Evolutionary conservation across 2,797 vertebrate genomes (phyloP).

Genomic region (Pampus argenteus): DNA sequence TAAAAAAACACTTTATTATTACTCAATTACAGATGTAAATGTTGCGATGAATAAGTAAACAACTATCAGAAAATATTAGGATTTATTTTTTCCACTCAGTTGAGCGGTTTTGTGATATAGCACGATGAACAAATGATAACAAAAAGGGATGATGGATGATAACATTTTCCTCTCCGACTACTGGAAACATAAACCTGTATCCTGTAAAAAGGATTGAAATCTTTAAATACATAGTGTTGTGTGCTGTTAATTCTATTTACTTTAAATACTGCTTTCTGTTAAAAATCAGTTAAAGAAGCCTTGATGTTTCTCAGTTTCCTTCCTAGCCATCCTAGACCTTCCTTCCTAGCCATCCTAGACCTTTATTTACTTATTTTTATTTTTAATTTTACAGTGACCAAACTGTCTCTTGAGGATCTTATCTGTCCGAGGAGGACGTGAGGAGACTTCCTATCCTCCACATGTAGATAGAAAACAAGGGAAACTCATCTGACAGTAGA

Average conservation of each 20-base stretch:
- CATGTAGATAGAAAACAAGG: slow-evolving; percentile 89
- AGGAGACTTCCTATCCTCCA: slow-evolving; percentile 88
- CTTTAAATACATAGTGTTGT: neutral
- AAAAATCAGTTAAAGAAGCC: neutral
- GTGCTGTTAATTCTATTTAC: neutral
- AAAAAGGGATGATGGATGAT: neutral
- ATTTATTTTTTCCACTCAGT: slow-evolving; percentile 2
- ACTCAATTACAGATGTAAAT: slow-evolving; percentile 10
- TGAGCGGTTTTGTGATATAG: neutral
- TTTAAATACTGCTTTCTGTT: neutral
- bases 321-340: no score
- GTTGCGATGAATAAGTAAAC: neutral
- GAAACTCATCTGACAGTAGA: slow-evolving; percentile 88
- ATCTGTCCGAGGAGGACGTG: slow-evolving; percentile 42
- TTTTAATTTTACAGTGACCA: no score
- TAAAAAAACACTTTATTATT: neutral
- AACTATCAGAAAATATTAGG: neutral
- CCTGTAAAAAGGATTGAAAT: neutral
- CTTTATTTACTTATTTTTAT: no score
- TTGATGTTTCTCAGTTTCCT: neutral
- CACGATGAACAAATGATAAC: neutral
- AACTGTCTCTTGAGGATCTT: neutral
- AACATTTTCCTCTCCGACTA: neutral
- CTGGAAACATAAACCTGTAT: neutral
- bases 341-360: no score